Evolutionary conservation across 2,888 invertebrate species (phyloP), one percentile per base, ranked within the genome.

Genomic region (Leptinotarsa tumamoca): DNA sequence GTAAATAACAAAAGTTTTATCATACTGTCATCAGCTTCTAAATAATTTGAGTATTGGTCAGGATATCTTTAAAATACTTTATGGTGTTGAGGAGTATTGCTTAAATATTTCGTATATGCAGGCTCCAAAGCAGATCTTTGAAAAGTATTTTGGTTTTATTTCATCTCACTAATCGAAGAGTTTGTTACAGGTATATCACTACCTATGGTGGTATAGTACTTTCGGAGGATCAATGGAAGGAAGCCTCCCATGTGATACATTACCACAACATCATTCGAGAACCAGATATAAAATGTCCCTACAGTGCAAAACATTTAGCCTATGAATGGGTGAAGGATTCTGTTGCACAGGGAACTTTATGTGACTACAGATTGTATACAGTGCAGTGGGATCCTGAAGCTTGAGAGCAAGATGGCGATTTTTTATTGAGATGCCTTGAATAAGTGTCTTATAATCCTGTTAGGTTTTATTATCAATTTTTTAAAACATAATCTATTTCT

Each of bases 201-300:
- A 93, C 93, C 1, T 92, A 91, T 77, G 92, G 92, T 4, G 93
- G 92, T 3, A 86, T 79, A 17, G 83, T 92, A 21, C 75, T 89
- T 61, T 79, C 84, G 27, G 51, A 79, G 3, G 87, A 85, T 54
- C 79, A 87, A 23, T 79, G 75, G 66, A 77, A 84, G 63, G 75
- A 85, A 67, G 87, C 88, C 0, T 89, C 89, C 3, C 89, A 90
- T 81, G 84, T 89, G 63, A 75, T 89, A 71, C 89, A 89, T 82
- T 82, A 82, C 68, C 80, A 81, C 54, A 83, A 83, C 75, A 80
- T 72, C 27, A 83, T 86, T 49, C 76, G 75, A 68, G 66, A 80
- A 73, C 78, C 79, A 27, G 68, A 77, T 58, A 77, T 82, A 68
- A 74, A 80, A 68, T 85, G 82, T 83, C 82, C 86, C 5, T 84